Conservation (phyloP, 1,140 invertebrate genomes). For the Propsilocerus akamusi region DNA sequence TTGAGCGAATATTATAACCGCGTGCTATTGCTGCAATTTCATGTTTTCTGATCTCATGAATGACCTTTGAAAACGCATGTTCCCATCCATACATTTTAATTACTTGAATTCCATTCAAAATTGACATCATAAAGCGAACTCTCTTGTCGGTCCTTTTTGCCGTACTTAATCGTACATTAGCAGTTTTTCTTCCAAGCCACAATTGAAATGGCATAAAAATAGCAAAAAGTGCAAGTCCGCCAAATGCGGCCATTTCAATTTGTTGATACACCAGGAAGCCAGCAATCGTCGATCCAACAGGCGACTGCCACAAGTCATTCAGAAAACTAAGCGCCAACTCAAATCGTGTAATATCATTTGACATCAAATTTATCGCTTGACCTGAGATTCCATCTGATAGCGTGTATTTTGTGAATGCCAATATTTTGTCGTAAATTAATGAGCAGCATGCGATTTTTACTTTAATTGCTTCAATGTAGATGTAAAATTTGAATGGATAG, state of each 20-base stretch:
- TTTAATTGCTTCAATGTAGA: too few relatives aligned
- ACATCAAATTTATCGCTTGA: slow-evolving; percentile 72
- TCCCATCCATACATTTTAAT: slow-evolving; percentile 81
- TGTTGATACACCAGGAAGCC: neutral
- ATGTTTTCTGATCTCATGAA: too few relatives aligned
- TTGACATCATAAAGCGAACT: slow-evolving; percentile 49
- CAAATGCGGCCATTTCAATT: slow-evolving; percentile 29
- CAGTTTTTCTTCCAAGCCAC: slow-evolving; percentile 44
- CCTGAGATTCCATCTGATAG: slow-evolving; percentile 56
- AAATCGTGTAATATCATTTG: slow-evolving; percentile 58
- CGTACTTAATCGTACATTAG: slow-evolving; percentile 40
- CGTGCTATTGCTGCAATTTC: slow-evolving; percentile 31
- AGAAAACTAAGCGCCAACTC: slow-evolving; percentile 30
- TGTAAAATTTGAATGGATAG: too few relatives aligned
- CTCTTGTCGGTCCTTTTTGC: slow-evolving; percentile 56
- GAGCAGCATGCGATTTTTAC: neutral
- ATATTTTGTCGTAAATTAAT: neutral
- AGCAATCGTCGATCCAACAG: slow-evolving; percentile 42
- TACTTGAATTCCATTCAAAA: slow-evolving; percentile 40
- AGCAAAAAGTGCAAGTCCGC: slow-evolving; percentile 37
- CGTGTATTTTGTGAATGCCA: slow-evolving; percentile 35
- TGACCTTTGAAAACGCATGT: slow-evolving; percentile 48
- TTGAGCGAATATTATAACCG: slow-evolving; percentile 28
- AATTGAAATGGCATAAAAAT: slow-evolving; percentile 13
- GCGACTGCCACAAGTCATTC: slow-evolving; percentile 49